phyloP scores from a whole-genome alignment of 92 coral and sea anemone genomes.

The Actinernus sp. region DNA sequence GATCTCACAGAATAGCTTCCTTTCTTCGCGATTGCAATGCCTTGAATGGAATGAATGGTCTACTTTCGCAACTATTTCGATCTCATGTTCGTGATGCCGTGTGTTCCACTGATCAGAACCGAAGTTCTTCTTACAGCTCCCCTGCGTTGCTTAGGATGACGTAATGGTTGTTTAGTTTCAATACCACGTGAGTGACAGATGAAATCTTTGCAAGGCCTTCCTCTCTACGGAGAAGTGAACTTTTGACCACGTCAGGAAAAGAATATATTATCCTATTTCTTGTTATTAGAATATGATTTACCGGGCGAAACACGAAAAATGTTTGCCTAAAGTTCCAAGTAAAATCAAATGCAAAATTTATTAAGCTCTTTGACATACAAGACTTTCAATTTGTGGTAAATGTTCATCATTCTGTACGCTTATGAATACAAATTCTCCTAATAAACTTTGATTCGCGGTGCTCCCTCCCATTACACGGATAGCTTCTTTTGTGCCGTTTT shows the following conservation, averaged over 20 bases:
- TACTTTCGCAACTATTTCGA: slow-evolving; percentile 1
- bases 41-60: not conserved
- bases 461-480: not conserved
- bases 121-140: slow-evolving; percentile 66
- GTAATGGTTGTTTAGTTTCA: slow-evolving; percentile 70
- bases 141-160: slow-evolving; percentile 77
- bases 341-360: too few relatives aligned
- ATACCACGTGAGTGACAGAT: slow-evolving; percentile 93
- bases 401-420: not conserved
- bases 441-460: not conserved
- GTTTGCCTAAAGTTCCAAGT: too few relatives aligned
- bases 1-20: not conserved
- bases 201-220: slow-evolving; percentile 1
- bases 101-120: slow-evolving; percentile 66
- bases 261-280: not conserved
- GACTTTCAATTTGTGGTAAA: too few relatives aligned
- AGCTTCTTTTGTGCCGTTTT: too few relatives aligned
- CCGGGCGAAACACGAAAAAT: too few relatives aligned
- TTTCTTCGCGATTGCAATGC: not conserved
- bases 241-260: slow-evolving; percentile 20
- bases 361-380: too few relatives aligned
- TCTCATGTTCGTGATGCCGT: not conserved
- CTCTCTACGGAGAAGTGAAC: slow-evolving; percentile 62
- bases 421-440: not conserved
- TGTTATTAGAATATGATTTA: too few relatives aligned